phyloP scores from a whole-genome alignment of 2,888 invertebrate species.

The Caradrina clavipalpis region DNA sequence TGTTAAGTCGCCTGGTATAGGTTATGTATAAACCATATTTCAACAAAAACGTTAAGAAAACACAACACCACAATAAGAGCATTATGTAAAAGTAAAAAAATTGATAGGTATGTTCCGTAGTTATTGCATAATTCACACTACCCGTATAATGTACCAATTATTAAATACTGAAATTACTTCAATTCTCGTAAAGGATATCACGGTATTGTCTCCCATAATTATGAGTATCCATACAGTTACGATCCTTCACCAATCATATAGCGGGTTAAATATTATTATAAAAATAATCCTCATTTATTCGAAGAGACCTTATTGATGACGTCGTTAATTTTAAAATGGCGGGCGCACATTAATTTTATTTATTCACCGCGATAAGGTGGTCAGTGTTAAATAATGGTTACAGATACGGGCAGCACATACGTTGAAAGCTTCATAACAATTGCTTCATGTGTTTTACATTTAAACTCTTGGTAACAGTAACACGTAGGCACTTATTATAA shows the following conservation, averaged over 20 bases:
- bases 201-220: background rate
- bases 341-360: constrained; percentile 54
- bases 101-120: too few relatives aligned
- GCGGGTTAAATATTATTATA: background rate
- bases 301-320: constrained; percentile 33
- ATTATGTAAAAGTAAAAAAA: too few relatives aligned
- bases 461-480: constrained; percentile 1
- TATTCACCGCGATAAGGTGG: constrained; percentile 53
- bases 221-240: background rate
- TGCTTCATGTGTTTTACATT: constrained; percentile 19
- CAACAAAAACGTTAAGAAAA: too few relatives aligned
- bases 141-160: too few relatives aligned
- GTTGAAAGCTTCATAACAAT: constrained; percentile 56
- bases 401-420: constrained; percentile 44
- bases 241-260: constrained; percentile 3
- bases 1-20: too few relatives aligned
- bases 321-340: constrained; percentile 43
- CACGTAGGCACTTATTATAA: background rate
- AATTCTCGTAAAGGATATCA: too few relatives aligned
- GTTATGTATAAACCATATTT: too few relatives aligned
- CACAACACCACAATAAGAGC: too few relatives aligned
- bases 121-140: too few relatives aligned
- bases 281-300: constrained; percentile 28
- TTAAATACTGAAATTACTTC: too few relatives aligned
- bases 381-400: constrained; percentile 40